Evolutionary conservation across 1,140 invertebrate species (phyloP), one percentile per base, ranked within the genome.

Genomic region (Zaprionus taronus): DNA sequence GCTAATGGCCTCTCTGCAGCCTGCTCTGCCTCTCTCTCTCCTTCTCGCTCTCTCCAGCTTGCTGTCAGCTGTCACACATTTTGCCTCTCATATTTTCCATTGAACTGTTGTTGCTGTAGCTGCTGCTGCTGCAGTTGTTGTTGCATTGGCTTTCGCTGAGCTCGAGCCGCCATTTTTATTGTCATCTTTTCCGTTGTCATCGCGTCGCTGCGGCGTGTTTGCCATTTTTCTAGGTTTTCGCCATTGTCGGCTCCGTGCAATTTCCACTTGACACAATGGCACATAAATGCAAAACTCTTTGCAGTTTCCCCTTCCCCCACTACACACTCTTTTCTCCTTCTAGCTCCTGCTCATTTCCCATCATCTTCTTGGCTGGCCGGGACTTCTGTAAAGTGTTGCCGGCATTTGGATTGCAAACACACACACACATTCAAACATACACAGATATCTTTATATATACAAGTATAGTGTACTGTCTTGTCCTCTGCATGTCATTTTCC

Each of bases 231-330:
- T 80, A 69, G 68, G 65, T 77, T 74, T 79, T 83, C 55, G 64
- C 75, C 71, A 66, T 36, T 69, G 77, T 73, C 64, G 68, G 44
- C 70, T 79, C 53, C 79, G 41, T 81, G 81, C 84, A 89, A 87
- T 87, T 87, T 87, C 84, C 84, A 87, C 84, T 87, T 87, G 84
- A 87, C 84, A 87, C 84, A 87, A 87, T 87, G 84, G 84, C 84
- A 87, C 84, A 87, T 84, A 87, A 87, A 89, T 89, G 84, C 84
- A 89, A 87, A 89, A 84, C 83, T 82, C 71, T 75, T 79, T 68
- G 57, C 69, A 73, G 63, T 49, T 51, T 41, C 61, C 17, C 28
- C 34, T 26, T 17, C 15, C 22, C 28, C 1, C 22, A 4, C 7
- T 5, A 0, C 24, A 55, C 15, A 36, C 12, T n/a, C 5, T 26